Base-by-base conservation (phyloP, 2,113 vertebrate species). In the Otocyon megalotis region DNA sequence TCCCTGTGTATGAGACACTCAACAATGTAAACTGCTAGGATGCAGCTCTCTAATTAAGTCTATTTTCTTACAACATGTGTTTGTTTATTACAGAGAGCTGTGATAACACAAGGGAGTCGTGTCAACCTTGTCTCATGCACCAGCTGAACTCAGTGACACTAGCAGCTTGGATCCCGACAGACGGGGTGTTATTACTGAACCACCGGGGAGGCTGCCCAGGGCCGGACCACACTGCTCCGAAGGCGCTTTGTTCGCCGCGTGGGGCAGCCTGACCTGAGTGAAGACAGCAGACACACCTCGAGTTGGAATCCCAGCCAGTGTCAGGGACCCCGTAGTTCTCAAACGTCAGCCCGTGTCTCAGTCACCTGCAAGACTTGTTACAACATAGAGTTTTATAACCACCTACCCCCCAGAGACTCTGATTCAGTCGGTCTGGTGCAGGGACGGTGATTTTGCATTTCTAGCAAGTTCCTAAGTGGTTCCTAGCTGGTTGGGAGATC, bases 31-130 rank as follows among this genome's bases (percentile, higher is more conserved):
- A 60, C 22, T 79, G 56, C 83, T 60, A 53, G 0, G 9, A 43
- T 77, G 86, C 65, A 69, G 79, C 35, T 65, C 95, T 96, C 53
- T 37, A 32, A 95, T 97, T 24, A 48, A 88, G 79, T 92, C 96
- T 95, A 10, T 72, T 35, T 96, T 96, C 74, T 92, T 82, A 83
- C 65, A 77, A 56, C 79, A 60, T 16, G 88, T 88, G 86, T 89
- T 91, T 97, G 65, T 96, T 93, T 86, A 90, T 94, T 76, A 71
- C 87, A 86, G 79, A 32, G 79, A 74, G 67, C 79, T 90, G 17
- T 92, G 95, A 67, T 62, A 82, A 91, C 84, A 32, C 80, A 69
- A 81, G 92, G 82, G 80, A 54, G 67, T 82, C 28, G 0, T 63
- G 16, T 43, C 71, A 95, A 19, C 22, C 76, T 95, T 62, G 76